Evolutionary conservation across 2,888 invertebrate genomes (phyloP).

Genomic region (Megamerina dolium): DNA sequence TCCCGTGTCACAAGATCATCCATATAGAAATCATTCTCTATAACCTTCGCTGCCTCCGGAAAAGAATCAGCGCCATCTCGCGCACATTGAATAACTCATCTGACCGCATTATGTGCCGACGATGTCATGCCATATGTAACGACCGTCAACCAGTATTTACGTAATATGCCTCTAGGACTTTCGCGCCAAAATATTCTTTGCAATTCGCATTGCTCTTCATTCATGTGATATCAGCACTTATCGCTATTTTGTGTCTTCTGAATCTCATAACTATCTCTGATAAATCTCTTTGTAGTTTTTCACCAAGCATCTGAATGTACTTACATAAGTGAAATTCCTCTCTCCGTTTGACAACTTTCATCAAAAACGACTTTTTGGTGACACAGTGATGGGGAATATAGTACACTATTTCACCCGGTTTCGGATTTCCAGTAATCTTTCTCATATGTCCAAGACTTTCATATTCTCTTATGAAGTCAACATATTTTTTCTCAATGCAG

Average conservation of each 20-base stretch:
- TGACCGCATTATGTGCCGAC: slow-evolving; percentile 6
- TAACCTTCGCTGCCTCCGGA: slow-evolving; percentile 4
- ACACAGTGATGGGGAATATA: no score
- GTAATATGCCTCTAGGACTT: neutral
- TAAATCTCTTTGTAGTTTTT: slow-evolving; percentile 5
- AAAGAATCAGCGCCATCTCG: slow-evolving; percentile 2
- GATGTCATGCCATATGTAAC: slow-evolving; percentile 13
- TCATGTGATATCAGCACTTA: slow-evolving; percentile 2
- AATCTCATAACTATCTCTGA: slow-evolving; percentile 7
- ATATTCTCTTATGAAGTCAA: no score
- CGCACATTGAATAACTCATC: slow-evolving; percentile 5
- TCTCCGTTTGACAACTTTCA: no score
- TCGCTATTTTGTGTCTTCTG: slow-evolving; percentile 2
- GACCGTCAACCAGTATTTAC: slow-evolving; percentile 10
- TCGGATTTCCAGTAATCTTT: no score
- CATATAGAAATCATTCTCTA: slow-evolving; percentile 11
- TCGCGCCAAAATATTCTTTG: slow-evolving; percentile 9
- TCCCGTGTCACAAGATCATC: slow-evolving; percentile 11
- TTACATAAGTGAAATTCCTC: no score
- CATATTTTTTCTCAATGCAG: no score
- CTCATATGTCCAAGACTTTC: no score
- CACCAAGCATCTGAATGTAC: slow-evolving; percentile 8
- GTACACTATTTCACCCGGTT: no score
- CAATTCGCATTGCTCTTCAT: slow-evolving; percentile 5
- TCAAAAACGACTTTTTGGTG: no score